Percentiles rank a stretch among this genome's conserved stretches.
Conservation (phyloP, 2,797 vertebrate species). For the Propithecus perrieri region DNA sequence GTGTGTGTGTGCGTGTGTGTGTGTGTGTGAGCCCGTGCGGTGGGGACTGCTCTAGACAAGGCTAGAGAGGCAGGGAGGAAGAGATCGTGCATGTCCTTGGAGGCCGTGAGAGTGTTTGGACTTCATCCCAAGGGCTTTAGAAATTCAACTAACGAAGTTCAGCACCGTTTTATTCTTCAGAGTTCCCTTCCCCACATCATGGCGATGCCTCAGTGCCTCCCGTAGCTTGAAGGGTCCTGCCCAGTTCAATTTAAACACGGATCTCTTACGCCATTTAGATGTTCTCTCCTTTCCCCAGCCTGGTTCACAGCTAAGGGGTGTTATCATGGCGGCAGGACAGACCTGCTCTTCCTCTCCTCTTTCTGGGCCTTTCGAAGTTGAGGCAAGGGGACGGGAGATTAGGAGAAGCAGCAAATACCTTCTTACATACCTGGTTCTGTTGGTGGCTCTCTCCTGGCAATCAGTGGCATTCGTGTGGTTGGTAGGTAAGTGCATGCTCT, state of each 20-base stretch:
- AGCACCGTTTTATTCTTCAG: neutral
- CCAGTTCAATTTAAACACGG: too few species aligned
- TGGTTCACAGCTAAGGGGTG: neutral
- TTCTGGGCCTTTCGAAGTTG: neutral
- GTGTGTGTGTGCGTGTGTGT: neutral
- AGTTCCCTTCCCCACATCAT: neutral
- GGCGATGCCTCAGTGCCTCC: neutral
- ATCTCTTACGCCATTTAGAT: neutral
- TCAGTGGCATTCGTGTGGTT: neutral
- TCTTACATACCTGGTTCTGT: neutral
- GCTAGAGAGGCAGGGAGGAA: neutral
- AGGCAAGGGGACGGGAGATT: neutral
- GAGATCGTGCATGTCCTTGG: too few species aligned
- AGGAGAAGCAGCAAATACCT: neutral
- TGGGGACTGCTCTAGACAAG: neutral
- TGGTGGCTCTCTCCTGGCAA: neutral
- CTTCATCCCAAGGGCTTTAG: neutral
- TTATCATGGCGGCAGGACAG: fast-evolving
- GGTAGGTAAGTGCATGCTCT: neutral
- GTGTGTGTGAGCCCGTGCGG: too few species aligned
- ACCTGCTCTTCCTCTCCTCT: neutral
- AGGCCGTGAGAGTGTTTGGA: neutral
- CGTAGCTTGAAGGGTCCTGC: neutral
- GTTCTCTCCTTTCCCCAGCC: neutral
- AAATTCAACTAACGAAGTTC: neutral